Percentiles rank a stretch among this genome's conserved stretches.
Evolutionary conservation across 2,888 invertebrate genomes (phyloP).

Genomic region (Petrolisthes manimaculis): DNA sequence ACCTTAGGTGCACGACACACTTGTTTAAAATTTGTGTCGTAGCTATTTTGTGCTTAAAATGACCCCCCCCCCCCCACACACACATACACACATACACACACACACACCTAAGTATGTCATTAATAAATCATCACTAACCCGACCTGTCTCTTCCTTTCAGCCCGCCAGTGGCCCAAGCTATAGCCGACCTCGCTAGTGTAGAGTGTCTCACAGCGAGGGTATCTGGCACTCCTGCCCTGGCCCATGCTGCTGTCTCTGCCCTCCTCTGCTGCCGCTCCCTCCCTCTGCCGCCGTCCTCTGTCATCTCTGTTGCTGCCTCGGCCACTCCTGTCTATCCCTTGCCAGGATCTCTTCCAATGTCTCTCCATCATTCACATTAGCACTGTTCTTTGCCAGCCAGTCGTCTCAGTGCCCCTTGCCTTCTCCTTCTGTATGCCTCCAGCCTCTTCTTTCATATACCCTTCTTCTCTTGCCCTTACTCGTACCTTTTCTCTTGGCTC

Average conservation of each 20-base stretch:
- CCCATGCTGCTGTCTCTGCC: neutral
- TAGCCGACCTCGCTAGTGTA: conserved; percentile 23
- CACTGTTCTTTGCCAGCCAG: neutral
- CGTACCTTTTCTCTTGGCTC: too few relatives aligned
- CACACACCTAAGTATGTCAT: neutral
- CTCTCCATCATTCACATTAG: neutral
- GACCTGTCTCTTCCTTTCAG: conserved; percentile 2
- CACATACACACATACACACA: conserved; percentile 6
- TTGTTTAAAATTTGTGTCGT: too few relatives aligned
- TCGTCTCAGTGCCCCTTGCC: neutral
- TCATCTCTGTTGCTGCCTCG: neutral
- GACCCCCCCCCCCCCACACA: neutral
- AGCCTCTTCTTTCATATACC: neutral
- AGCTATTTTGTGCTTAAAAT: too few relatives aligned
- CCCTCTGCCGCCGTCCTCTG: neutral
- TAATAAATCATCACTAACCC: neutral
- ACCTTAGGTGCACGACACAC: too few relatives aligned
- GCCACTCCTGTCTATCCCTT: neutral
- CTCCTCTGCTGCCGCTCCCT: neutral
- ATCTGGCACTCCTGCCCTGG: neutral
- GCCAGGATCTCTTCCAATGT: neutral
- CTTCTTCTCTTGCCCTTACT: neutral
- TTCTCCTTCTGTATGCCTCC: neutral
- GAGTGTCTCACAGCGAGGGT: neutral
- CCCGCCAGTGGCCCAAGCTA: conserved; percentile 48